Evolutionary conservation across 1,140 invertebrate genomes (phyloP).

Genomic region (Parasteatoda tepidariorum): DNA sequence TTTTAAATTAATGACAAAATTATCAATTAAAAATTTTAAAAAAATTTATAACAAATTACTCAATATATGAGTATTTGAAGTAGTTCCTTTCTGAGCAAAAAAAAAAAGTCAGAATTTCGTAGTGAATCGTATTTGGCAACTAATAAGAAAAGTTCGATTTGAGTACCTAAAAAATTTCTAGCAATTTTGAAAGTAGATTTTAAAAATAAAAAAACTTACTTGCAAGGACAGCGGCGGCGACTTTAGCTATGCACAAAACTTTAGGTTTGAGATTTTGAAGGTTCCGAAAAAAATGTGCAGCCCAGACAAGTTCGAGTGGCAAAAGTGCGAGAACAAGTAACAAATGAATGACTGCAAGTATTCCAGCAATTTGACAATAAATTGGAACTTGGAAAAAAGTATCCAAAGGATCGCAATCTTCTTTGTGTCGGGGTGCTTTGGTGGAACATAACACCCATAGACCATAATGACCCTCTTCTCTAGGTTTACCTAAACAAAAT

Average conservation of each 20-base stretch:
- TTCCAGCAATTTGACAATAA: slow-evolving; percentile 13
- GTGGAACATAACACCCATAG: slow-evolving; percentile 55
- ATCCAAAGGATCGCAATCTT: slow-evolving; percentile 60
- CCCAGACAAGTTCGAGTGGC: slow-evolving; percentile 11
- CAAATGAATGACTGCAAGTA: slow-evolving; percentile 31
- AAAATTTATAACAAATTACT: too few species aligned
- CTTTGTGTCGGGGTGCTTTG: slow-evolving; percentile 17
- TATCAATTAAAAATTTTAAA: too few species aligned
- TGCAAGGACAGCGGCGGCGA: slow-evolving; percentile 4
- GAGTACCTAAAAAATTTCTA: too few species aligned
- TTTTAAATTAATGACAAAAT: too few species aligned
- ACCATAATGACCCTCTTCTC: slow-evolving; percentile 61
- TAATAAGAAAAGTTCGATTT: too few species aligned
- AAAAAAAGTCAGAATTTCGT: too few species aligned
- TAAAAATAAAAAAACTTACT: too few species aligned
- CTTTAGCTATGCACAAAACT: slow-evolving; percentile 10
- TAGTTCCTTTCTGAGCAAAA: too few species aligned
- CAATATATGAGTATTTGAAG: too few species aligned
- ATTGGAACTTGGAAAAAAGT: slow-evolving; percentile 51
- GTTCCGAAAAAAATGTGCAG: slow-evolving; percentile 1
- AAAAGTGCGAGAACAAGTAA: slow-evolving; percentile 9
- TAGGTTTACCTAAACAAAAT: slow-evolving; percentile 45
- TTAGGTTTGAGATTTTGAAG: slow-evolving; percentile 5
- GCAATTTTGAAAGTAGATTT: too few species aligned
- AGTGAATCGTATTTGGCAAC: too few species aligned